Evolutionary conservation across 35 echinoderm and acorn worm genomes (phyloP).

Genomic region (Heliocidaris erythrogramma): DNA sequence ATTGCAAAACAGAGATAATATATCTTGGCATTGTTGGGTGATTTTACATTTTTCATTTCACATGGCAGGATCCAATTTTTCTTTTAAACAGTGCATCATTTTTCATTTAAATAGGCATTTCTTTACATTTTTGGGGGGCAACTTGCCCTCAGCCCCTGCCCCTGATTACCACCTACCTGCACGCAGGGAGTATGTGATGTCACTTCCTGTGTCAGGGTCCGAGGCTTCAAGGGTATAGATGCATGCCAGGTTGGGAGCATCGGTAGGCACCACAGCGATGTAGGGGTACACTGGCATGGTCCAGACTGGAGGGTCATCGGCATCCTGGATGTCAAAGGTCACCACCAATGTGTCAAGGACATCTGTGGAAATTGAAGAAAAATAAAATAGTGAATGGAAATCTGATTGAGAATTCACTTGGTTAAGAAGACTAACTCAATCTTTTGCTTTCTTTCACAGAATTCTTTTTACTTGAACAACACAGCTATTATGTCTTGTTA

Average conservation of each 20-base stretch:
- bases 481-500: too few relatives aligned
- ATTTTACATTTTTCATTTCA: too few relatives aligned
- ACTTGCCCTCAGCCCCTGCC: too few relatives aligned
- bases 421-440: too few relatives aligned
- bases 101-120: too few relatives aligned
- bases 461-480: too few relatives aligned
- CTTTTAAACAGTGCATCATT: too few relatives aligned
- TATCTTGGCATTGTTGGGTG: too few relatives aligned
- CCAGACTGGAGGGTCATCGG: constrained; percentile 71
- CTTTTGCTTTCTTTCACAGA: too few relatives aligned
- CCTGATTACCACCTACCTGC: constrained; percentile 50
- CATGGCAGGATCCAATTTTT: too few relatives aligned
- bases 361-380: constrained; percentile 40
- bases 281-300: constrained; percentile 66
- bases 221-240: constrained; percentile 68
- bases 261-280: constrained; percentile 65
- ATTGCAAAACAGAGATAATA: too few relatives aligned
- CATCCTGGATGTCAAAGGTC: constrained; percentile 61
- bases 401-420: background rate
- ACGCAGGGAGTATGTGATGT: constrained; percentile 56
- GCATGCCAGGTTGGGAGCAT: constrained; percentile 65
- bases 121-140: too few relatives aligned
- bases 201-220: constrained; percentile 57
- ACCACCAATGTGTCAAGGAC: constrained; percentile 58
- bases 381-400: background rate